Evolutionary conservation across 2,113 vertebrate species (phyloP).

Genomic region (Lathamus discolor): DNA sequence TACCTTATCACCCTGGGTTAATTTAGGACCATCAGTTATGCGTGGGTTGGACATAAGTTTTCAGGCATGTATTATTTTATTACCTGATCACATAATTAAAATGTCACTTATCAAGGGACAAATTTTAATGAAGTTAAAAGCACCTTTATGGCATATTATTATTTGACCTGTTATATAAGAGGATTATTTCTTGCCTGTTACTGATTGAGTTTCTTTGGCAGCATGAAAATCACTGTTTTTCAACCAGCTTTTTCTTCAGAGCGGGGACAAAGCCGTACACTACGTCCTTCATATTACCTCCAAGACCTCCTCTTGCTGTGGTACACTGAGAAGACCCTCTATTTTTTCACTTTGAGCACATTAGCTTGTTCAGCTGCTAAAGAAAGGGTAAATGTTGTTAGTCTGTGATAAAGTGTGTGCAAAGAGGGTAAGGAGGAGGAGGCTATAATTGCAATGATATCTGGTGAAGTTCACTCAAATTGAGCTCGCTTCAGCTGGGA

Average conservation of each 20-base stretch:
- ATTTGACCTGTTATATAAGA: slow-evolving; percentile 44
- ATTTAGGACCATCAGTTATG: slow-evolving; percentile 43
- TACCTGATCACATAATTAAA: slow-evolving; percentile 61
- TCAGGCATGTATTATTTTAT: slow-evolving; percentile 56
- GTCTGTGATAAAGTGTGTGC: background rate
- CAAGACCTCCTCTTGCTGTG: background rate
- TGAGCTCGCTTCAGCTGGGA: background rate
- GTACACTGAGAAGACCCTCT: background rate
- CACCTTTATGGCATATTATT: slow-evolving; percentile 46
- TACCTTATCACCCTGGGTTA: background rate
- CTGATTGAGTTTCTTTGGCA: slow-evolving; percentile 12
- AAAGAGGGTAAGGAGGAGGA: background rate
- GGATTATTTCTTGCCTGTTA: slow-evolving; percentile 35
- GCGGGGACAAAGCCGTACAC: background rate
- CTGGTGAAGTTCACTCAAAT: background rate
- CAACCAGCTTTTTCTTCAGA: slow-evolving; percentile 21
- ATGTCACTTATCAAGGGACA: slow-evolving; percentile 55
- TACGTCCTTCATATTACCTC: background rate
- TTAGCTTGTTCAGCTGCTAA: background rate
- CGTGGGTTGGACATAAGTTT: slow-evolving; percentile 33
- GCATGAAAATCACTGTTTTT: slow-evolving; percentile 21
- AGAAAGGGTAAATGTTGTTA: background rate
- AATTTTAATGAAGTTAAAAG: slow-evolving; percentile 63
- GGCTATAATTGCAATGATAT: background rate
- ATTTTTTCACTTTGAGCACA: background rate